These are phyloP conservation scores for Prochilodus magdalenae DNA, from an alignment of 2,113 vertebrate species.

Conservation along the genomic window DNA sequence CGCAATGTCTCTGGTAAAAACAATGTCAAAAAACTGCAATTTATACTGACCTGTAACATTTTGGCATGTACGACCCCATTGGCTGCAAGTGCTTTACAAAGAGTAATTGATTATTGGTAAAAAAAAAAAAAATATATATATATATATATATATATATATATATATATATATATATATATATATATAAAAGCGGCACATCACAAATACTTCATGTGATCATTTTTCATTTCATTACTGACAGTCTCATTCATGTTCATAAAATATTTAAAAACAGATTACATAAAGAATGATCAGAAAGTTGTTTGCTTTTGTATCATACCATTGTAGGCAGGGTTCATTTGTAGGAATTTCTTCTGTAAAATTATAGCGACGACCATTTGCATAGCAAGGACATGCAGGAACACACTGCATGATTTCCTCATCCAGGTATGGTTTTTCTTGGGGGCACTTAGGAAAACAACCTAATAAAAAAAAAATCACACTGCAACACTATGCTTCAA, in stretches of 20 bases:
- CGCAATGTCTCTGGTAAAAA: background rate
- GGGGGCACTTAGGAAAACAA: conserved; percentile 81
- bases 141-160: too few species aligned
- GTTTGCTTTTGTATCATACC: conserved; percentile 4
- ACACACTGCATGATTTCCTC: conserved; percentile 77
- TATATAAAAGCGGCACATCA: too few species aligned
- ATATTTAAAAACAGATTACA: too few species aligned
- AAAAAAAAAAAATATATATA: background rate
- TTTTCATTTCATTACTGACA: too few species aligned
- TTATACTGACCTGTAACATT: background rate
- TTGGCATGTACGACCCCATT: conserved; percentile 10
- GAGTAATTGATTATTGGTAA: background rate
- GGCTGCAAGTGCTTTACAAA: conserved; percentile 20
- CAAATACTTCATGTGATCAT: background rate
- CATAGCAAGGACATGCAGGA: conserved; percentile 62
- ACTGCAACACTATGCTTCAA: too few species aligned
- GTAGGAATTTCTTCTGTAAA: background rate
- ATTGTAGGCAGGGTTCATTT: background rate
- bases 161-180: too few species aligned
- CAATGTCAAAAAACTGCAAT: background rate
- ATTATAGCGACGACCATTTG: conserved; percentile 52
- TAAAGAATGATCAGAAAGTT: too few species aligned
- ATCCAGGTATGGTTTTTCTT: conserved; percentile 72
- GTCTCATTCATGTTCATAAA: too few species aligned
- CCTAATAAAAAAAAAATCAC: conserved; percentile 64